Conservation (phyloP, 1,140 invertebrate species). For the Proctacanthus coquilletti region DNA sequence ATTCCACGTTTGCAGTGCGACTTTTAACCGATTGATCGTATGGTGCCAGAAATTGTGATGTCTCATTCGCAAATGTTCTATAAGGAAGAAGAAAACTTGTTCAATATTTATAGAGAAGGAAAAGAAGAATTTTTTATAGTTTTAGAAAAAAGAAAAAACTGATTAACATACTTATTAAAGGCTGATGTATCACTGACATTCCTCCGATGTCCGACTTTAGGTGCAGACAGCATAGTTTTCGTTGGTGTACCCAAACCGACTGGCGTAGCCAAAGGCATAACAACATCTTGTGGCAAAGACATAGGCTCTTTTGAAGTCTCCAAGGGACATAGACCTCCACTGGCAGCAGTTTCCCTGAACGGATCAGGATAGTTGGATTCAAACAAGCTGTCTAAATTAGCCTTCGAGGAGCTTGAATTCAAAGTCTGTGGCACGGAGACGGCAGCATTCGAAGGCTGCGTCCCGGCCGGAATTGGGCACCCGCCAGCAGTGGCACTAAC, state of each 20-base stretch:
- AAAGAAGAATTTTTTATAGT: slow-evolving; percentile 2
- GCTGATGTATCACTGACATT: slow-evolving; percentile 79
- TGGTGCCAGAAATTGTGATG: slow-evolving; percentile 58
- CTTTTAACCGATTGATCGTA: slow-evolving; percentile 49
- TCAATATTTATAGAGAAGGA: background rate
- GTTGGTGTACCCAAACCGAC: slow-evolving; percentile 17
- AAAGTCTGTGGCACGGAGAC: no score
- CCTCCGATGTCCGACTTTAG: slow-evolving; percentile 43
- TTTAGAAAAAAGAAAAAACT: slow-evolving; percentile 15
- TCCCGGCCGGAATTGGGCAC: slow-evolving; percentile 3
- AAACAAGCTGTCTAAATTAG: slow-evolving; percentile 28
- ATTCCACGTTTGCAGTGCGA: slow-evolving; percentile 23
- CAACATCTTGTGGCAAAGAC: slow-evolving; percentile 3
- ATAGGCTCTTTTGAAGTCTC: background rate
- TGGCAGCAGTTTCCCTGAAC: slow-evolving; percentile 34
- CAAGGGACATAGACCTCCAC: slow-evolving; percentile 7
- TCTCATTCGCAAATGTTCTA: slow-evolving; percentile 59
- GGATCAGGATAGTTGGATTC: slow-evolving; percentile 42
- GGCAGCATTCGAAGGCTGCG: slow-evolving; percentile 14
- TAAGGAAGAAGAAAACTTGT: slow-evolving; percentile 16
- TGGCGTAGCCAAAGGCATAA: slow-evolving; percentile 6
- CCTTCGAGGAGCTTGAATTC: background rate
- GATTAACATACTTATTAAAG: slow-evolving; percentile 55
- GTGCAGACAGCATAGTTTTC: slow-evolving; percentile 30
- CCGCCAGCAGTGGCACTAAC: no score